Conservation (phyloP, 2,113 vertebrate species). For the Apodemus sylvaticus region DNA sequence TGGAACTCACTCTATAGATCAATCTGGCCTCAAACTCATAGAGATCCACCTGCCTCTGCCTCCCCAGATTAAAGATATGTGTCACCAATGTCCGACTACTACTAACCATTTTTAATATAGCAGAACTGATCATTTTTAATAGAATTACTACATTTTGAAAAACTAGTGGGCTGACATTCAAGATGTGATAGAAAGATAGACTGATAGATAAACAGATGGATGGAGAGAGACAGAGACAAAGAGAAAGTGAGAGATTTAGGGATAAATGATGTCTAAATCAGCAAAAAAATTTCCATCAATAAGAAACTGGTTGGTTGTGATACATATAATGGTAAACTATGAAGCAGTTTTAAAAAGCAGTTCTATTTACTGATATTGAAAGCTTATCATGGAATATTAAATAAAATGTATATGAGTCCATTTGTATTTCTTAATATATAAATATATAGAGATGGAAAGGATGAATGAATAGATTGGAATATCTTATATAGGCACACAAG, state of each 20-base stretch:
- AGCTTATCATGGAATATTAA: constrained; percentile 1
- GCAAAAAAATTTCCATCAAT: constrained; percentile 30
- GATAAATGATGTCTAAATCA: constrained; percentile 21
- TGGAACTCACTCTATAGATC: background rate
- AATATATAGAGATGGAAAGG: background rate
- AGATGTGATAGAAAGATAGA: background rate
- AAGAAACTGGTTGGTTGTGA: background rate
- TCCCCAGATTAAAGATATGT: background rate
- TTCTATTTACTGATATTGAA: background rate
- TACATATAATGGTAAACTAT: background rate
- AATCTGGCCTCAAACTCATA: background rate
- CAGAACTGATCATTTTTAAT: background rate
- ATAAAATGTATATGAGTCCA: constrained; percentile 5
- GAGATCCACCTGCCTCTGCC: background rate
- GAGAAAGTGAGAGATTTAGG: background rate
- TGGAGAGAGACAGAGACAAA: background rate
- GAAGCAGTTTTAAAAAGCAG: background rate
- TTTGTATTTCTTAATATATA: constrained; percentile 33
- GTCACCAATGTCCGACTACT: background rate
- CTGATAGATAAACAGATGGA: background rate
- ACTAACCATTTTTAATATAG: background rate
- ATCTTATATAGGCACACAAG: background rate
- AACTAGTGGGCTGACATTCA: constrained; percentile 28
- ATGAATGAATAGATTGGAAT: background rate
- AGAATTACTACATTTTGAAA: constrained; percentile 36